phyloP scores from a whole-genome alignment of 1,140 invertebrate genomes.

The Chionoecetes opilio region DNA sequence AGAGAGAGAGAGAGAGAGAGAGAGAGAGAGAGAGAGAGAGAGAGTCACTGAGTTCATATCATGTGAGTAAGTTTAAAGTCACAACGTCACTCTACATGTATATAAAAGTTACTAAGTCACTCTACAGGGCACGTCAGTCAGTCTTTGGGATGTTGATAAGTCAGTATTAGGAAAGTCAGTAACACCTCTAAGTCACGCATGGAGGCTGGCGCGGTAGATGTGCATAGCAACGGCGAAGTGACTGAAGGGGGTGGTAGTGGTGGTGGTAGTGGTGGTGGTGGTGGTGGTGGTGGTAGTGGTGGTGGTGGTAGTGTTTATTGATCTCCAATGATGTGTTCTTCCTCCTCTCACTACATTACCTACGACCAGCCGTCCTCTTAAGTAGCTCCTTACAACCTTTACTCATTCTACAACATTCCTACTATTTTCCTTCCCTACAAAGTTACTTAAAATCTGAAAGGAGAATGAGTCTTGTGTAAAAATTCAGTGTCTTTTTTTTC shows the following conservation, averaged over 20 bases:
- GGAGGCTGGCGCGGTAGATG: background rate
- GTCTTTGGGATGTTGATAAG: no score
- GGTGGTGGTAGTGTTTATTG: conserved; percentile 5
- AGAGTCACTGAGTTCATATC: no score
- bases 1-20: no score
- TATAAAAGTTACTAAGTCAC: no score
- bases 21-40: no score
- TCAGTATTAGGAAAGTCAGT: background rate
- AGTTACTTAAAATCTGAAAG: no score
- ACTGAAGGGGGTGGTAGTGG: background rate
- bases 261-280: background rate
- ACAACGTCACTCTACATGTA: no score
- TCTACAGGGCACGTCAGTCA: no score
- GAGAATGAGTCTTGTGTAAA: no score
- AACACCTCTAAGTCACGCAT: background rate
- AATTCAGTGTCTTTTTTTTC: no score
- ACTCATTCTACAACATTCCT: background rate
- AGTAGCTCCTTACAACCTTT: background rate
- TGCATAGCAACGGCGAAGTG: conserved; percentile 7
- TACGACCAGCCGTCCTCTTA: background rate
- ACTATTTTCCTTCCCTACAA: background rate
- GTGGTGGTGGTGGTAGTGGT: background rate
- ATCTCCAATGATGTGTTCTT: conserved; percentile 10
- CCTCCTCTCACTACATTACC: background rate
- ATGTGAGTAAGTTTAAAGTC: no score